phyloP scores from a whole-genome alignment of 2,797 vertebrate species.

The Nasua narica region DNA sequence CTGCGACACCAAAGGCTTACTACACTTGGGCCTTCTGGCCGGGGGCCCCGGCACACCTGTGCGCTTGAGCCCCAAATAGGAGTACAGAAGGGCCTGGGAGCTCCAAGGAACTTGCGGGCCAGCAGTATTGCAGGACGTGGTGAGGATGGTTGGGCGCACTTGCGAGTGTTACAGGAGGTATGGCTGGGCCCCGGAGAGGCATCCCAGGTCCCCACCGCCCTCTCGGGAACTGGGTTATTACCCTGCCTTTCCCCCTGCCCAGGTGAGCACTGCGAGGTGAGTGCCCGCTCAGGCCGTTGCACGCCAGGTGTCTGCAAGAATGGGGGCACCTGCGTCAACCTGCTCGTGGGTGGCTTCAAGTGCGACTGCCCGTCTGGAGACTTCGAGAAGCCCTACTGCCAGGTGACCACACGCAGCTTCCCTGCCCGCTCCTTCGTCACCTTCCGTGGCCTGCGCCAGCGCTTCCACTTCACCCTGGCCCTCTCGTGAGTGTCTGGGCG shows the following conservation, averaged over 20 bases:
- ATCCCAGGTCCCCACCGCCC: no score
- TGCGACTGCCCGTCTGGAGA: constrained; percentile 92
- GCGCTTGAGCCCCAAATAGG: background rate
- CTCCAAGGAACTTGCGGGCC: background rate
- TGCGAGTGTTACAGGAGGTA: background rate
- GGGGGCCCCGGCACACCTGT: background rate
- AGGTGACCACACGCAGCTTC: constrained; percentile 95
- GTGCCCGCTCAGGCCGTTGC: constrained; percentile 91
- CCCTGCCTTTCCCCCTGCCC: background rate
- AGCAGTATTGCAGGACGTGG: accelerated
- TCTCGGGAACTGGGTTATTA: background rate
- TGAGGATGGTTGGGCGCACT: background rate
- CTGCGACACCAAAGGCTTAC: background rate
- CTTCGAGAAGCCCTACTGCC: constrained; percentile 94
- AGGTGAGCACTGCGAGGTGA: constrained; percentile 93
- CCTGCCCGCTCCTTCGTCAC: constrained; percentile 93
- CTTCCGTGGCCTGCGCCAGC: constrained; percentile 95
- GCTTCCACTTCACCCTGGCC: constrained; percentile 95
- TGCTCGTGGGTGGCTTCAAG: constrained; percentile 94
- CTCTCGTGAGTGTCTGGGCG: constrained; percentile 89
- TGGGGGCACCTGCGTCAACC: constrained; percentile 92
- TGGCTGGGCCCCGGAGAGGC: accelerated
- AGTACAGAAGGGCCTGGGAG: background rate
- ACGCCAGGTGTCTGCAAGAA: constrained; percentile 91
- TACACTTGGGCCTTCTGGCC: background rate